Evolutionary conservation across 2,797 vertebrate species (phyloP).

Genomic region (Orientallactaga sibirica): DNA sequence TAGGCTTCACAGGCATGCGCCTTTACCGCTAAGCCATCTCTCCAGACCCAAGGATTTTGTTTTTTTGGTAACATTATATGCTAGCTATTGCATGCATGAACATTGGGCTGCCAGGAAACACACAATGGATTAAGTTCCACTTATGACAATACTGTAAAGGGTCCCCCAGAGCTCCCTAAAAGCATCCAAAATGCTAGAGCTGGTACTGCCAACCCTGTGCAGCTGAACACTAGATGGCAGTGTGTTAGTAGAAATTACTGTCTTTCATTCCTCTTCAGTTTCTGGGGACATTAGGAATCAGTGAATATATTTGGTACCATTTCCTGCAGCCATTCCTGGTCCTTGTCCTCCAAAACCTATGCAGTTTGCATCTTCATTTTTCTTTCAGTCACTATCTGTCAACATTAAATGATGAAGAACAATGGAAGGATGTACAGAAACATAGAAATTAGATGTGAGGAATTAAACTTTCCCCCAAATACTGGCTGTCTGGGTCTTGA

Average conservation of each 20-base stretch:
- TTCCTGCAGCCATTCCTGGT: background rate
- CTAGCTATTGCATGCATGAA: background rate
- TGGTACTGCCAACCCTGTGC: background rate
- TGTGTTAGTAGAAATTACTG: conserved; percentile 45
- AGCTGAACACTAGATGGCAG: conserved; percentile 69
- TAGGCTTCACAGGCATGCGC: too few species aligned
- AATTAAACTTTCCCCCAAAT: background rate
- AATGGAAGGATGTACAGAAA: background rate
- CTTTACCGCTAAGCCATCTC: too few species aligned
- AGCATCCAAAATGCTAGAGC: background rate
- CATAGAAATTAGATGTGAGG: background rate
- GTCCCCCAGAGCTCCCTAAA: background rate
- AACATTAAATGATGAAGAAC: conserved; percentile 34
- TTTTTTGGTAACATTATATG: background rate
- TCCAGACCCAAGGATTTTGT: background rate
- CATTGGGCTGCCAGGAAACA: background rate
- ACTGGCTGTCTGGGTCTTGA: conserved; percentile 10
- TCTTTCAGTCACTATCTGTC: background rate
- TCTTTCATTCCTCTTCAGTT: background rate
- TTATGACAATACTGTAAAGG: background rate
- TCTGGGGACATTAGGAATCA: conserved; percentile 5
- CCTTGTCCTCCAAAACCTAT: background rate
- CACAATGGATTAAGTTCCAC: background rate
- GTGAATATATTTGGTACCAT: conserved; percentile 26
- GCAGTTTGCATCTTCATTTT: background rate